Percentiles rank a stretch among this genome's conserved stretches.
Evolutionary conservation across 2,113 vertebrate genomes (phyloP).

Genomic region (Morone chrysops): DNA sequence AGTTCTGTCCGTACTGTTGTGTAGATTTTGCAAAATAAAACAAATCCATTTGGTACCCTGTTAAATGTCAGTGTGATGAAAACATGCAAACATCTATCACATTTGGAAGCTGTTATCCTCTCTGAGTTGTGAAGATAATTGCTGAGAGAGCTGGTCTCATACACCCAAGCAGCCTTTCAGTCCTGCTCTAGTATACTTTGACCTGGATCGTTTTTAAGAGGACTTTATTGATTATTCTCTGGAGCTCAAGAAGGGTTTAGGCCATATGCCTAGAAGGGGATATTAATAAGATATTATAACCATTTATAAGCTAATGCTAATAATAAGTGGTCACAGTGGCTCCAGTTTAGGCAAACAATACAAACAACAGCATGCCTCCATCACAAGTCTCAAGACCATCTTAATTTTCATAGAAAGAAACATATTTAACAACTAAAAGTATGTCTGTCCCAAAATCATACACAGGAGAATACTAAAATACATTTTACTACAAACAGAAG

Average conservation of each 20-base stretch:
- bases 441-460: background rate
- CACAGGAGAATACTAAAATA: background rate
- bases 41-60: slow-evolving; percentile 22
- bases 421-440: background rate
- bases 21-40: background rate
- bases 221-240: slow-evolving; percentile 65
- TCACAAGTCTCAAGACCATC: background rate
- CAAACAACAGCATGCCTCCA: background rate
- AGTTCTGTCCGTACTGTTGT: background rate
- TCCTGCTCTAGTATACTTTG: slow-evolving; percentile 32
- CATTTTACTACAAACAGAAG: background rate
- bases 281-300: slow-evolving; percentile 44
- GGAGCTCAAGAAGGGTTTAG: slow-evolving; percentile 25
- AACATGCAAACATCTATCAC: slow-evolving; percentile 42
- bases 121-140: slow-evolving; percentile 51
- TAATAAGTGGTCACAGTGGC: too few relatives aligned
- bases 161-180: slow-evolving; percentile 27
- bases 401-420: background rate
- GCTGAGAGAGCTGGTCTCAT: slow-evolving; percentile 34
- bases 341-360: background rate
- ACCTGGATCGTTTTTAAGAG: slow-evolving; percentile 48
- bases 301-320: slow-evolving; percentile 18
- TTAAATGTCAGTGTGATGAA: slow-evolving; percentile 34
- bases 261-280: slow-evolving; percentile 29
- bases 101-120: slow-evolving; percentile 52